Evolutionary conservation across 2,888 invertebrate genomes (phyloP), one percentile per base, ranked within the genome.

Genomic region (Aphrophora alni): DNA sequence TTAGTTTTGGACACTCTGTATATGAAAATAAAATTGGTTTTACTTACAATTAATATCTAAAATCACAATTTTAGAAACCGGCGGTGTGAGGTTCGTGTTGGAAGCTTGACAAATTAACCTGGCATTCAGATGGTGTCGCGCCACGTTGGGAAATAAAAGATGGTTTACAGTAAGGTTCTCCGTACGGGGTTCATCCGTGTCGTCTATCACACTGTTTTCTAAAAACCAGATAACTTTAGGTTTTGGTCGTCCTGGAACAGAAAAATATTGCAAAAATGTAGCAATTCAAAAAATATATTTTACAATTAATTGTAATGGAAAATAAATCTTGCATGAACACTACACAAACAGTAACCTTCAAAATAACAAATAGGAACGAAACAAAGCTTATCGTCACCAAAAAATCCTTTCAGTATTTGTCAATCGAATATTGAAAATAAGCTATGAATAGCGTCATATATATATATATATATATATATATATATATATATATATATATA

Each of bases 71-170:
- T 93, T 94, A 85, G 93, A 92, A 87, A 93, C 92, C 12, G 97
- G 94, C 76, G 92, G 92, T 70, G 94, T 94, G 85, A 96, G 89
- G 88, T 95, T 95, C 84, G 95, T 97, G 88, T 97, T 97, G 86
- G 94, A 93, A 33, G 97, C 96, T 89, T 96, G 95, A 89, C 97
- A 97, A 86, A 95, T 93, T 86, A 96, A 93, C 86, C 95, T 91
- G 81, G 95, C 92, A 88, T 95, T 94, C 85, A 96, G 91, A 89
- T 97, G 95, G 88, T 95, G 94, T 81, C 96, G 90, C 38, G 95
- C 95, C 85, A 97, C 92, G 87, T 93, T 94, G 81, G 94, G 94
- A 81, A 87, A 87, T 73, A 85, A 84, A 81, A 88, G 84, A 77
- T 85, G 86, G 83, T 88, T 89, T 77, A 87, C 86, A 38, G 88